Evolutionary conservation across 2,113 vertebrate species (phyloP).

Genomic region (Tetrao urogallus): DNA sequence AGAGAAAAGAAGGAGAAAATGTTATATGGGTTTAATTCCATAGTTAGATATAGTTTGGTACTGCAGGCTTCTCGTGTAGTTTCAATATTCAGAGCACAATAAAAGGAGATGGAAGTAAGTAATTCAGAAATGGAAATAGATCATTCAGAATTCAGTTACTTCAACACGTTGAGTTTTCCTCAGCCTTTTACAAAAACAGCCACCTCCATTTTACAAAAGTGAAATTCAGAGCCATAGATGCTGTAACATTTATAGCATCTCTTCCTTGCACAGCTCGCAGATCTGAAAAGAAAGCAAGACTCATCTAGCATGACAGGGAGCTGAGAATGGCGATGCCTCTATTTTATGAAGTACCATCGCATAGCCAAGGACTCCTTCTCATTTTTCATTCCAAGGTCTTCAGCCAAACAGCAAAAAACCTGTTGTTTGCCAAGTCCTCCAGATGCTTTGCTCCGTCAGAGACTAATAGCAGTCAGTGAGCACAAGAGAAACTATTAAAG

Average conservation of each 20-base stretch:
- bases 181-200: not conserved
- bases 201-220: not conserved
- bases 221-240: not conserved
- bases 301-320: not conserved
- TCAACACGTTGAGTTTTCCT: not conserved
- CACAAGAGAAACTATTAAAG: not conserved
- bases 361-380: not conserved
- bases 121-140: constrained; percentile 10
- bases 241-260: not conserved
- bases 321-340: constrained; percentile 1
- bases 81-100: constrained; percentile 73
- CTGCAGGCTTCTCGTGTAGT: constrained; percentile 27
- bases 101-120: constrained; percentile 72
- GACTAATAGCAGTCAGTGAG: not conserved
- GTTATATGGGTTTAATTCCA: constrained; percentile 59
- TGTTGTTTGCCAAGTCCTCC: constrained; percentile 16
- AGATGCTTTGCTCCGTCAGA: not conserved
- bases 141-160: constrained; percentile 20
- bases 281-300: constrained; percentile 1
- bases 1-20: constrained; percentile 56
- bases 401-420: constrained; percentile 21
- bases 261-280: not conserved
- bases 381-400: constrained; percentile 47
- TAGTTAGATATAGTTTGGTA: constrained; percentile 60
- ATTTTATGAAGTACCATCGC: not conserved